A percentile compares a stretch with the other conserved stretches of the same genome.
Evolutionary conservation across 2,888 invertebrate genomes (phyloP).

Genomic region (Auanema sp.): DNA sequence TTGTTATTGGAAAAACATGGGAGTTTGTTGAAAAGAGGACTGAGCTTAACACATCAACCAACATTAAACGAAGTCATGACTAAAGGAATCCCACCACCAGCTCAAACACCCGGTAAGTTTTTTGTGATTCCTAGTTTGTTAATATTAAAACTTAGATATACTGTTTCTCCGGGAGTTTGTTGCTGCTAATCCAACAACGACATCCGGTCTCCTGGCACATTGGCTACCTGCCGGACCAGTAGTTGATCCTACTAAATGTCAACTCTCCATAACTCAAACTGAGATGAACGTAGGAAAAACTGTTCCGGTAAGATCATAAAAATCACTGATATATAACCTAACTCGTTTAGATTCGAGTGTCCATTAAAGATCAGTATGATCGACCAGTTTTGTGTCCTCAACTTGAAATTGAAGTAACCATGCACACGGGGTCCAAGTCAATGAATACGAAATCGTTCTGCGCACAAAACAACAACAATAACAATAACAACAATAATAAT

Average conservation of each 20-base stretch:
- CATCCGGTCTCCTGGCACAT: conserved; percentile 86
- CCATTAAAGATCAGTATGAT: conserved; percentile 31
- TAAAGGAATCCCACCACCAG: conserved; percentile 36
- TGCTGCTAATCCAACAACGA: conserved; percentile 80
- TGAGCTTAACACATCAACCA: conserved; percentile 83
- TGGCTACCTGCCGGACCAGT: conserved; percentile 73
- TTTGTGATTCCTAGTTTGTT: not conserved
- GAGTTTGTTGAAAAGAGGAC: conserved; percentile 79
- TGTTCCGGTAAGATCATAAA: conserved; percentile 23
- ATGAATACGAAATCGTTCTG: not conserved
- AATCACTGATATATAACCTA: not conserved
- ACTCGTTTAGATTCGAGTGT: conserved; percentile 15
- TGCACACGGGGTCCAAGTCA: conserved; percentile 11
- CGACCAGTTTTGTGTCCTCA: conserved; percentile 35
- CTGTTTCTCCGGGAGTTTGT: conserved; percentile 73
- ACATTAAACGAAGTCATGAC: conserved; percentile 80
- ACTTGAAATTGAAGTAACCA: conserved; percentile 30
- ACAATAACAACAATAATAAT: not conserved
- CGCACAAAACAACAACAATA: not conserved
- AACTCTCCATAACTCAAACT: conserved; percentile 70
- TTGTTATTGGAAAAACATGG: conserved; percentile 63
- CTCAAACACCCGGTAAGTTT: conserved; percentile 31
- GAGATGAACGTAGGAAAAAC: conserved; percentile 48
- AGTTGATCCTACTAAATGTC: conserved; percentile 64
- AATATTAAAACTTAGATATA: conserved; percentile 60